A percentile compares a stretch with the other conserved stretches of the same genome.
Conservation (phyloP, 2,888 invertebrate species). For the Amaurobius ferox region DNA sequence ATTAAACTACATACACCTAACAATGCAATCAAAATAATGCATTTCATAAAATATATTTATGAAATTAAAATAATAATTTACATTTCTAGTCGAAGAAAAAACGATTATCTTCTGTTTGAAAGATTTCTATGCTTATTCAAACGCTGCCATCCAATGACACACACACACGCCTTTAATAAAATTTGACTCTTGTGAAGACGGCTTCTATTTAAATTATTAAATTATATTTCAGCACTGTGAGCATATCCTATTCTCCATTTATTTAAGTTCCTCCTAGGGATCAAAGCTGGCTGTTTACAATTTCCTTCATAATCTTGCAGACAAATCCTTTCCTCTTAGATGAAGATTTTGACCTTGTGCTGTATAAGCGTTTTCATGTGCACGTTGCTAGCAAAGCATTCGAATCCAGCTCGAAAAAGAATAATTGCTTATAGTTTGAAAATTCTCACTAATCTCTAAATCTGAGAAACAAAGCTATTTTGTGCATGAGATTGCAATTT, state of each 20-base stretch:
- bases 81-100: too few relatives aligned
- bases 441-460: neutral
- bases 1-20: too few relatives aligned
- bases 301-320: constrained; percentile 5
- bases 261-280: constrained; percentile 10
- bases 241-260: constrained; percentile 17
- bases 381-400: neutral
- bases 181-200: neutral
- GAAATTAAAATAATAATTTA: too few relatives aligned
- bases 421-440: neutral
- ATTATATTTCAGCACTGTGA: constrained; percentile 8
- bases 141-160: neutral
- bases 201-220: constrained; percentile 1
- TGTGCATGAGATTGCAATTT: neutral
- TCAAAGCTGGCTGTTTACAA: neutral
- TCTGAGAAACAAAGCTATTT: constrained; percentile 10
- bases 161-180: neutral
- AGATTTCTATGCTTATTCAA: too few relatives aligned
- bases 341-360: neutral
- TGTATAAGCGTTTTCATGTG: constrained; percentile 9
- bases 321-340: constrained; percentile 16
- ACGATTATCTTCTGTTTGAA: too few relatives aligned
- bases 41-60: too few relatives aligned
- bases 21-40: too few relatives aligned
- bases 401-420: neutral